Base-by-base conservation (phyloP, 2,113 vertebrate species). In the Neotoma lepida region DNA sequence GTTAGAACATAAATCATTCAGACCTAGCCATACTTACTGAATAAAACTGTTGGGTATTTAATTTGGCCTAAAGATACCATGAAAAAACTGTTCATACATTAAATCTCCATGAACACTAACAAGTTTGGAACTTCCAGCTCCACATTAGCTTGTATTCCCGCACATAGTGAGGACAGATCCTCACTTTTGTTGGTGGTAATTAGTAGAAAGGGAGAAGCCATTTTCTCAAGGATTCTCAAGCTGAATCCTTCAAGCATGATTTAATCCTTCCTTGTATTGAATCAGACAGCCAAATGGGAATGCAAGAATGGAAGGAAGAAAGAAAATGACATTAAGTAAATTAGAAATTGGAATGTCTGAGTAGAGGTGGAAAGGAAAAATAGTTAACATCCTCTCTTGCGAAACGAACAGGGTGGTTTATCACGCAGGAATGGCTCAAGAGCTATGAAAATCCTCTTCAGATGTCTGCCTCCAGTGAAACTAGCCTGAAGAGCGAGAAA, bases 181-280 rank as follows among this genome's bases (percentile, higher is more conserved):
- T 70, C 73, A 41, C 6, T 81, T 33, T 39, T 44, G 17, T 1
- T 85, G 10, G 2, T 54, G 22, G 26, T 86, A 26, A 76, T 18
- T 33, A 22, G 86, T 61, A 70, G 64, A 63, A 88, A 70, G 70
- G 44, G 33, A 80, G 56, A 92, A 94, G 20, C 17, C 8, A 33
- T 71, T 94, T 92, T 61, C 41, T 89, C 71, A 85, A 88, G 30
- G 35, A 20, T 71, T 39, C 68, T 71, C 61, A 78, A 90, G 46
- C 54, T 49, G 44, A 76, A 80, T 76, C 58, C n/a, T 54, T 81
- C 33, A 28, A 26, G 58, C 9, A 15, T 85, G 22, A 41, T 85
- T 77, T 88, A 82, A 41, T 61, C 4, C 12, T 30, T 63, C 73
- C 39, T 56, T 71, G 61, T 74, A 39, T 88, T 17, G 80, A 89